A percentile compares a stretch with the other conserved stretches of the same genome.
Evolutionary conservation across 2,888 invertebrate genomes (phyloP).

Genomic region (Chymomyza caudatula): DNA sequence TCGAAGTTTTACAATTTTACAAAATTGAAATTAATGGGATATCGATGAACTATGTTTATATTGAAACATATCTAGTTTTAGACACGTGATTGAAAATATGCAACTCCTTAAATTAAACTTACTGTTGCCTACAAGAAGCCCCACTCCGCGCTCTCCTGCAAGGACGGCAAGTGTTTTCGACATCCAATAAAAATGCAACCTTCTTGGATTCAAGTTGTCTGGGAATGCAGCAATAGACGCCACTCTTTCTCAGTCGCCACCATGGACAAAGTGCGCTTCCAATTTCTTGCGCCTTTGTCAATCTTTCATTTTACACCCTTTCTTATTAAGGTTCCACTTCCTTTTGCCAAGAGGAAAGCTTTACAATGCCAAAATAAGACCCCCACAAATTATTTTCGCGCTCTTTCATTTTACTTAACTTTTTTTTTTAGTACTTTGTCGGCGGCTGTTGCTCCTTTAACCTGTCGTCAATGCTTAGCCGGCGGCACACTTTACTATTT

Average conservation of each 20-base stretch:
- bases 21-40: too few species aligned
- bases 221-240: not conserved
- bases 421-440: conserved; percentile 13
- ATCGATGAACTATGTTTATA: too few species aligned
- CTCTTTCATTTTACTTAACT: conserved; percentile 50
- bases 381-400: conserved; percentile 66
- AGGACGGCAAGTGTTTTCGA: not conserved
- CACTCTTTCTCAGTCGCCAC: conserved; percentile 32
- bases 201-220: not conserved
- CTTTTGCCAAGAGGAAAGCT: conserved; percentile 10
- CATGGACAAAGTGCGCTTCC: conserved; percentile 67
- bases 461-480: conserved; percentile 52
- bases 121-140: too few species aligned
- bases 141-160: too few species aligned
- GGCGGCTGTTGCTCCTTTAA: conserved; percentile 38
- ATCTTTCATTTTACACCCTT: not conserved
- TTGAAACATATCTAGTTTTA: too few species aligned
- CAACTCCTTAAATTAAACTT: too few species aligned
- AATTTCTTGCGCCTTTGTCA: conserved; percentile 52
- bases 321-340: conserved; percentile 33
- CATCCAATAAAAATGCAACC: not conserved
- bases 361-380: conserved; percentile 14
- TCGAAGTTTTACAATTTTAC: too few species aligned
- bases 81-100: too few species aligned
- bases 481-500: conserved; percentile 65